Conservation (phyloP, 37 sponge, comb jelly and placozoan genomes). For the Corticium candelabrum region DNA sequence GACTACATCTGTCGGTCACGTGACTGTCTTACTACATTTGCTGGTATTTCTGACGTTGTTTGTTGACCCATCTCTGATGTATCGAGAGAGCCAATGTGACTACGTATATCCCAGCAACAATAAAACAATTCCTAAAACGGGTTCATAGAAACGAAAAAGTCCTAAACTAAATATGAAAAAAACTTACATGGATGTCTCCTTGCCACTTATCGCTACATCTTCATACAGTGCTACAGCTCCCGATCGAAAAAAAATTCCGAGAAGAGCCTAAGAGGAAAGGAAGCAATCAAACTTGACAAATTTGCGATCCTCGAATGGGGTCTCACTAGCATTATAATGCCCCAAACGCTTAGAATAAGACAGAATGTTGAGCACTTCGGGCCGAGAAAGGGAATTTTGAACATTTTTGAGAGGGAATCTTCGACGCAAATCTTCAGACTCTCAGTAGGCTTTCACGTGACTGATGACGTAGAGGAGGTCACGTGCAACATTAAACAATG, state of each 20-base stretch:
- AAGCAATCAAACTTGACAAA: neutral
- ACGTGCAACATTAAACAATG: no score
- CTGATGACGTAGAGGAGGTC: neutral
- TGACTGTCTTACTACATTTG: no score
- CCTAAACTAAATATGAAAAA: neutral
- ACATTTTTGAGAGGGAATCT: no score
- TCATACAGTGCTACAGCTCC: neutral
- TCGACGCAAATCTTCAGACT: no score
- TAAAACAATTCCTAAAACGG: neutral
- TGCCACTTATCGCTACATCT: neutral
- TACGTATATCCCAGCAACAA: neutral
- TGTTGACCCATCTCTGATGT: no score
- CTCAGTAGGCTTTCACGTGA: slow-evolving; percentile 2
- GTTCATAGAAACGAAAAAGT: neutral
- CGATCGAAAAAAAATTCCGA: neutral
- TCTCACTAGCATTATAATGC: slow-evolving; percentile 1
- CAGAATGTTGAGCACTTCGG: neutral
- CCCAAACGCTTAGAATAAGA: neutral
- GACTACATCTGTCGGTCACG: no score
- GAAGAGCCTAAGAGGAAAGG: neutral
- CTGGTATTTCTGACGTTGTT: no score
- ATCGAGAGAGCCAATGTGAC: neutral
- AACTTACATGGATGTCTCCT: neutral
- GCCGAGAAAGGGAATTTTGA: neutral
- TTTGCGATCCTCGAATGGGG: neutral